Evolutionary conservation across 1,140 invertebrate species (phyloP).

Genomic region (Tetragnatha versicolor): DNA sequence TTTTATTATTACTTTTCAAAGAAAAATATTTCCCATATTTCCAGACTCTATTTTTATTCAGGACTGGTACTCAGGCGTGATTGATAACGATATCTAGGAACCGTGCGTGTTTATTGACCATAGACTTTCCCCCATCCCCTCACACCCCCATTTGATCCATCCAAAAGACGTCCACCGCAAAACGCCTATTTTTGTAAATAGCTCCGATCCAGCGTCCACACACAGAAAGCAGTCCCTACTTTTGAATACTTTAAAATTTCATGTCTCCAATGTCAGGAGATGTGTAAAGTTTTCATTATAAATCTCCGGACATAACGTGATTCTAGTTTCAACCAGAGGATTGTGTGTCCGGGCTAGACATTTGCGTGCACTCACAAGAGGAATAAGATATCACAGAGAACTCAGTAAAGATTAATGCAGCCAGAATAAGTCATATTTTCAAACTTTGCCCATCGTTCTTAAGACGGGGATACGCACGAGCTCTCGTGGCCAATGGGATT

Average conservation of each 20-base stretch:
- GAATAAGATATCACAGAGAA: slow-evolving; percentile 31
- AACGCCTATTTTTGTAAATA: no score
- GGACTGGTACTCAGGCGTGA: no score
- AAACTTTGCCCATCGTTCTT: slow-evolving; percentile 50
- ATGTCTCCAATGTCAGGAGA: slow-evolving; percentile 12
- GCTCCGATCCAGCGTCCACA: no score
- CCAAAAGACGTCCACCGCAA: no score
- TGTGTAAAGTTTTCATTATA: slow-evolving; percentile 32
- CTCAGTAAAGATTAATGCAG: slow-evolving; percentile 44
- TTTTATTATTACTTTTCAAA: no score
- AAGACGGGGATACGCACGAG: background rate
- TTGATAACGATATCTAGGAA: no score
- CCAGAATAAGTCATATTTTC: slow-evolving; percentile 39
- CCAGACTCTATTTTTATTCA: no score
- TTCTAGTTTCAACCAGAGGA: slow-evolving; percentile 1
- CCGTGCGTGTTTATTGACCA: no score
- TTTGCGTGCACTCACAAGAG: slow-evolving; percentile 33
- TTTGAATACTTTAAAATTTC: background rate
- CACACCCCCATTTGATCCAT: no score
- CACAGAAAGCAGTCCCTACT: no score
- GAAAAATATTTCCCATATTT: no score
- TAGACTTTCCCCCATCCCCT: no score
- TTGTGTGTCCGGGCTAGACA: slow-evolving; percentile 33
- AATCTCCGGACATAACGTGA: slow-evolving; percentile 39
- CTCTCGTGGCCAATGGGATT: background rate